Percentiles rank a stretch among this genome's conserved stretches.
phyloP scores from a whole-genome alignment of 2,113 vertebrate genomes.

The Apteryx owenii region DNA sequence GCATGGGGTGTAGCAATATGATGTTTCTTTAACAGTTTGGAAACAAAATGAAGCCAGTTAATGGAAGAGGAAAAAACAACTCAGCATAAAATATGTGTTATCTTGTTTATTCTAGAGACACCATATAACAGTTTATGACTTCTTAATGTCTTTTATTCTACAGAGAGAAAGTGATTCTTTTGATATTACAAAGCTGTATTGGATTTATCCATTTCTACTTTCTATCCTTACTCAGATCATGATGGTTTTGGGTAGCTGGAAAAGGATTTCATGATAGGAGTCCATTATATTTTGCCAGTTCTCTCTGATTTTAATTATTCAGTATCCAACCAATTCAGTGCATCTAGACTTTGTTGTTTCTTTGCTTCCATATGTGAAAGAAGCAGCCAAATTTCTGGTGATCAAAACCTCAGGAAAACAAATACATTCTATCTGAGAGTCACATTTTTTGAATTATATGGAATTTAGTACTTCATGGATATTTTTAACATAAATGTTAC shows the following conservation, averaged over 20 bases:
- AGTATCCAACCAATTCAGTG: neutral
- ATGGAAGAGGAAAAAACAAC: slow-evolving; percentile 10
- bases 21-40: neutral
- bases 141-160: slow-evolving; percentile 39
- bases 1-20: neutral
- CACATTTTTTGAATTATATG: neutral
- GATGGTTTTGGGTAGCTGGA: neutral
- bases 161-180: slow-evolving; percentile 43
- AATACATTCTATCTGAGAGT: neutral
- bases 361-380: neutral
- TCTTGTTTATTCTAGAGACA: slow-evolving; percentile 28
- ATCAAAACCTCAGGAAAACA: neutral
- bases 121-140: slow-evolving; percentile 27
- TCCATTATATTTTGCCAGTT: neutral
- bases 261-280: neutral
- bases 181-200: slow-evolving; percentile 35
- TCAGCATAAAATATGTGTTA: slow-evolving; percentile 22
- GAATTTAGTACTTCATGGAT: neutral
- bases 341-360: neutral
- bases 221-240: neutral
- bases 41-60: slow-evolving; percentile 24
- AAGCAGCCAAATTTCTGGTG: neutral
- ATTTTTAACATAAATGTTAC: neutral
- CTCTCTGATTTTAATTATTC: neutral
- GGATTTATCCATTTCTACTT: slow-evolving; percentile 33